Conservation (phyloP, 2,888 invertebrate species). For the Synergus japonicus region DNA sequence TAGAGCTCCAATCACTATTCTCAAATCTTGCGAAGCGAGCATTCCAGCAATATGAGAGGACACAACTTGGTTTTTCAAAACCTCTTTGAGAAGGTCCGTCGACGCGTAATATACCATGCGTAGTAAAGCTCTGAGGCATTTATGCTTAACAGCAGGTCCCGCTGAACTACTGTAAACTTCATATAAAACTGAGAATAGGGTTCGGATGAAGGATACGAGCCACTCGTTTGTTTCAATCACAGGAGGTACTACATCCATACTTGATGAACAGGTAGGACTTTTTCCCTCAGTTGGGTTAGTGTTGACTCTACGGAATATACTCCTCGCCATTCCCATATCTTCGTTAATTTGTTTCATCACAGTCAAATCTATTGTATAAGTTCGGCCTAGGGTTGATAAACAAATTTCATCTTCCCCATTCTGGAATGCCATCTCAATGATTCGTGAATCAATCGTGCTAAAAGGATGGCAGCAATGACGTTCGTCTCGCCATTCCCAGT, state of each 20-base stretch:
- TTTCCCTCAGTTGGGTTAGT: slow-evolving; percentile 80
- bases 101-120: slow-evolving; percentile 98
- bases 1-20: slow-evolving; percentile 97
- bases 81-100: slow-evolving; percentile 87
- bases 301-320: slow-evolving; percentile 90
- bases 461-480: slow-evolving; percentile 94
- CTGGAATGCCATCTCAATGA: slow-evolving; percentile 95
- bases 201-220: slow-evolving; percentile 81
- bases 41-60: slow-evolving; percentile 98
- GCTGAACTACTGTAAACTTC: slow-evolving; percentile 99
- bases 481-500: slow-evolving; percentile 99
- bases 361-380: slow-evolving; percentile 97
- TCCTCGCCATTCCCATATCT: slow-evolving; percentile 95
- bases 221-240: slow-evolving; percentile 76
- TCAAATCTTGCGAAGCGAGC: slow-evolving; percentile 97
- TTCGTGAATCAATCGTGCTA: slow-evolving; percentile 94
- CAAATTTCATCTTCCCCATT: slow-evolving; percentile 97
- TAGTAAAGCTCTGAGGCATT: slow-evolving; percentile 95
- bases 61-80: slow-evolving; percentile 86
- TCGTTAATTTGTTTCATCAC: slow-evolving; percentile 99
- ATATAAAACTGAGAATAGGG: slow-evolving; percentile 95
- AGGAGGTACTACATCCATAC: slow-evolving; percentile 75
- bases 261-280: slow-evolving; percentile 73
- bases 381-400: slow-evolving; percentile 93
- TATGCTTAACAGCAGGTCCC: slow-evolving; percentile 97